A percentile compares a stretch with the other conserved stretches of the same genome.
phyloP scores from a whole-genome alignment of 2,113 vertebrate genomes.

The Hassar affinis region DNA sequence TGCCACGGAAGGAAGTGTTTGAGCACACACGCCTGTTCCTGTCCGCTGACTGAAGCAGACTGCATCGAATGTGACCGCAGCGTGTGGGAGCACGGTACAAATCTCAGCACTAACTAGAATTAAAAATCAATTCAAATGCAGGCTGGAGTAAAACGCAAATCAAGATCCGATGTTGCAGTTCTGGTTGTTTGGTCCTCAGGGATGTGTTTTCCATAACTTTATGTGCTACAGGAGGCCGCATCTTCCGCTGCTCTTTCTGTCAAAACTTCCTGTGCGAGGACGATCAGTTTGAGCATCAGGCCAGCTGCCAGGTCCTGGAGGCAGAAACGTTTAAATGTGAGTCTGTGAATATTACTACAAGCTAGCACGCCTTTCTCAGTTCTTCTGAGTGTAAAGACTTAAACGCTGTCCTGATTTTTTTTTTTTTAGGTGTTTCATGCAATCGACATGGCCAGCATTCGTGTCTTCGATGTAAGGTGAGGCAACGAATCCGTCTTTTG shows the following conservation, averaged over 20 bases:
- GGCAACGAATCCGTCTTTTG: background rate
- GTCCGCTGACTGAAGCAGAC: conserved; percentile 88
- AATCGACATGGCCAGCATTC: conserved; percentile 96
- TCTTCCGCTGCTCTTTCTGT: conserved; percentile 96
- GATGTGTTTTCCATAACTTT: background rate
- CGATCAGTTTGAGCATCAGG: conserved; percentile 98
- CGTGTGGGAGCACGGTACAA: conserved; percentile 95
- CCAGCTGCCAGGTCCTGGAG: conserved; percentile 95
- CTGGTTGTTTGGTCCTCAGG: background rate
- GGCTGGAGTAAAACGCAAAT: background rate
- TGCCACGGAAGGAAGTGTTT: conserved; percentile 95
- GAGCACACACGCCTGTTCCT: conserved; percentile 87
- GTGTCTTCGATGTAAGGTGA: conserved; percentile 96
- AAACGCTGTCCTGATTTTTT: background rate
- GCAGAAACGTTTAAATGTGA: conserved; percentile 98
- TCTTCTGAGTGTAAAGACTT: background rate
- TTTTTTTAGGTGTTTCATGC: conserved; percentile 85
- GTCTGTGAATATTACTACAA: conserved; percentile 51
- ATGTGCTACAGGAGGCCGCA: conserved; percentile 81
- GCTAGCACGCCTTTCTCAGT: background rate
- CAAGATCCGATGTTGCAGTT: background rate
- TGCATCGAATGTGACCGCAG: conserved; percentile 91
- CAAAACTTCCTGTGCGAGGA: conserved; percentile 97
- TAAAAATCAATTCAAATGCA: background rate
- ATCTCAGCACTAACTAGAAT: background rate